Evolutionary conservation across 2,888 invertebrate species (phyloP), one percentile per base, ranked within the genome.

Genomic region (Heliconius ethilla): DNA sequence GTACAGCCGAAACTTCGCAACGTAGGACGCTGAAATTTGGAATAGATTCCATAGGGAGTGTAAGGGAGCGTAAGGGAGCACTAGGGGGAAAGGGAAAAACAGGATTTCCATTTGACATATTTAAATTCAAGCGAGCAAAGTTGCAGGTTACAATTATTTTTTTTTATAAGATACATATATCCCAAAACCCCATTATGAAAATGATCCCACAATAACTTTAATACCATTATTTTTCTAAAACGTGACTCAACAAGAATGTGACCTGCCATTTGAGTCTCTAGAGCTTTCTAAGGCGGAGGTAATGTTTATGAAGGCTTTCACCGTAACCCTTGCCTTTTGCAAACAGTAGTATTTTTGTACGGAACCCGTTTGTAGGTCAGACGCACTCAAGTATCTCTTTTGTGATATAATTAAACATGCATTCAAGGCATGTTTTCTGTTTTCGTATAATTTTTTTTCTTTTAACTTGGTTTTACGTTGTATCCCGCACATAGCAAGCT

Each of bases 241-340:
- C 51, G 27, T 25, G 70, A 45, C 70, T 63, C 33, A 59, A 63
- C 70, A 75, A 79, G 76, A 79, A 51, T 79, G 77, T 70, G 62
- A 70, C 78, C 75, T 65, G 75, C 76, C 74, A 80, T 80, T 76
- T 78, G 37, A 75, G 40, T 78, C 78, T 80, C 80, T 70, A 63
- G 77, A 80, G 81, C 77, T 78, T 83, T 81, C 81, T 82, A 81
- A 82, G 82, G 82, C 82, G 79, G 82, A 84, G 77, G 82, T 84
- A 84, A 85, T 85, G 85, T 85, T 84, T 85, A 86, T 84, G 83
- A 82, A 81, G 74, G 78, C 82, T 82, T 83, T 83, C 81, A 81
- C 82, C 83, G 80, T 83, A 83, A 85, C 84, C 84, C 84, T 83
- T 85, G 80, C 82, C 79, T 76, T 81, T 80, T 80, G 77, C 80